phyloP scores from a whole-genome alignment of 2,113 vertebrate species.

The Festucalex cinctus region DNA sequence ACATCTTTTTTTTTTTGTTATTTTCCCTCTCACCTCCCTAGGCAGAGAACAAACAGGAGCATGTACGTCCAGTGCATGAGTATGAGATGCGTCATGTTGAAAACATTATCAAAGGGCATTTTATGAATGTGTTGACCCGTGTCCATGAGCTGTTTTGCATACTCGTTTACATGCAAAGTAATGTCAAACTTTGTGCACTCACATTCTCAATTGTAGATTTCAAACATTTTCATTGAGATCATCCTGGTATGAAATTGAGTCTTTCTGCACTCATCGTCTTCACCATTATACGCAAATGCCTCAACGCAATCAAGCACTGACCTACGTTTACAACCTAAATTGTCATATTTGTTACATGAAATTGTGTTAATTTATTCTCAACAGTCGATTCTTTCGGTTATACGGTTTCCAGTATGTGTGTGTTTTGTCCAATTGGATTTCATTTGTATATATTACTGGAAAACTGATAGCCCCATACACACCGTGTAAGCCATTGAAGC shows the following conservation, averaged over 20 bases:
- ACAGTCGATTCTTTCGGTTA: too few species aligned
- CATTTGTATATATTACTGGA: too few species aligned
- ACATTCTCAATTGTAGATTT: background rate
- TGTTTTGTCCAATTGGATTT: too few species aligned
- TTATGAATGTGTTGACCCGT: background rate
- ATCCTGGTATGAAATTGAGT: background rate
- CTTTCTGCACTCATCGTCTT: background rate
- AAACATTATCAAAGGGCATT: background rate
- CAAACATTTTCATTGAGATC: too few species aligned
- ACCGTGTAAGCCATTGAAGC: too few species aligned
- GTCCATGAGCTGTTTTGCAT: background rate
- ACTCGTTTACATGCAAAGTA: background rate
- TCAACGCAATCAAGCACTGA: too few species aligned
- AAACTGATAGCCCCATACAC: too few species aligned
- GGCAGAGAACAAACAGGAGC: background rate
- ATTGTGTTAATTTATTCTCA: too few species aligned
- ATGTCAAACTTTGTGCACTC: background rate
- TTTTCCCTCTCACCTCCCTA: background rate
- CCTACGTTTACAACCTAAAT: too few species aligned
- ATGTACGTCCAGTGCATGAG: background rate
- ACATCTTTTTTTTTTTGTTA: background rate
- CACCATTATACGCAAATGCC: too few species aligned
- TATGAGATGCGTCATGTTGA: background rate
- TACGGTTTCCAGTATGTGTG: too few species aligned
- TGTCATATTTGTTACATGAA: too few species aligned